Percentiles rank a stretch among this genome's conserved stretches.
These are phyloP conservation scores for Myiopsitta monachus DNA, from an alignment of 2,113 vertebrate species.

Conservation along the genomic window DNA sequence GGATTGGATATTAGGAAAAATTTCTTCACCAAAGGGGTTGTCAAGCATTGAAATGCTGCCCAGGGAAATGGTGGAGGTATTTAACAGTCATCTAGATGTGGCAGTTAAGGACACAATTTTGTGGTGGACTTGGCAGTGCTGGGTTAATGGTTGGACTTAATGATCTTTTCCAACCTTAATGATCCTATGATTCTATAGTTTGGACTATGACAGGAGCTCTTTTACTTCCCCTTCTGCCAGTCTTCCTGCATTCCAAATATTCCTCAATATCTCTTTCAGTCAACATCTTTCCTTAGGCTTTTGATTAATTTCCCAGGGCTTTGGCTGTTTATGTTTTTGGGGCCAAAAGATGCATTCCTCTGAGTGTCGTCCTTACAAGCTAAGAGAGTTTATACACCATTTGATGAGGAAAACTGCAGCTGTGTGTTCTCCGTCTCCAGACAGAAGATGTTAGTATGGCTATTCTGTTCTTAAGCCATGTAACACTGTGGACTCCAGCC, in stretches of 20 bases:
- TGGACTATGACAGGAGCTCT: neutral
- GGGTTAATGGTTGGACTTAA: neutral
- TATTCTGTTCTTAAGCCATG: neutral
- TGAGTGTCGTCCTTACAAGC: neutral
- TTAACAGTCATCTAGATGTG: neutral
- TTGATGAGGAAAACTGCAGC: neutral
- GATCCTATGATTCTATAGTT: neutral
- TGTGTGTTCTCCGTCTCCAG: neutral
- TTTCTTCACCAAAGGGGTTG: neutral
- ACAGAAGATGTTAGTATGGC: neutral
- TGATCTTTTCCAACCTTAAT: neutral
- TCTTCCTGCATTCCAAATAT: neutral
- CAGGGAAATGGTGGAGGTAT: neutral
- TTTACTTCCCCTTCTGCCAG: neutral
- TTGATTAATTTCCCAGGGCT: neutral
- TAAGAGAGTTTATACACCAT: neutral
- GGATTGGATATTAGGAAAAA: neutral
- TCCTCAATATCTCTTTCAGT: neutral
- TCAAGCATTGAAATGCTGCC: neutral
- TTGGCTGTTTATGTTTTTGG: neutral
- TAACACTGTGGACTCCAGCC: neutral
- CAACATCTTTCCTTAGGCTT: neutral
- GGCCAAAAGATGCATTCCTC: neutral
- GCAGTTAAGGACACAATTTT: neutral
- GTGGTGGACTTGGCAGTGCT: neutral